Evolutionary conservation across 2,888 invertebrate genomes (phyloP).

Genomic region (Phymatocera aterrima): DNA sequence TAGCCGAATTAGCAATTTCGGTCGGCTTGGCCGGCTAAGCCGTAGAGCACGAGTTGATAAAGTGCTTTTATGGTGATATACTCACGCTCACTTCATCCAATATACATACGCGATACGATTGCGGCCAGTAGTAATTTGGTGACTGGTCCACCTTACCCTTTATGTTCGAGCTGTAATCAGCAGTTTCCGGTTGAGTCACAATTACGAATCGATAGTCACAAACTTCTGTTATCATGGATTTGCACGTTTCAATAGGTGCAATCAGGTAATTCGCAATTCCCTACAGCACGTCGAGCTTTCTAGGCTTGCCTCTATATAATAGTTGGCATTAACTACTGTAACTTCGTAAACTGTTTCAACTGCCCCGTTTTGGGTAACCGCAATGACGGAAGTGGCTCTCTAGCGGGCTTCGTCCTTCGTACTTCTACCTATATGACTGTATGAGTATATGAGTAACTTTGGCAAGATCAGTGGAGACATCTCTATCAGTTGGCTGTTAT

Average conservation of each 20-base stretch:
- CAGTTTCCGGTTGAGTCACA: constrained; percentile 33
- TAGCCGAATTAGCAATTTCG: too few relatives aligned
- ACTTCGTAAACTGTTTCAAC: constrained; percentile 40
- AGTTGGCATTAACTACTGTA: constrained; percentile 34
- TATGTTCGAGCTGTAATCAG: constrained; percentile 1
- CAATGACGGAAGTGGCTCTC: constrained; percentile 26
- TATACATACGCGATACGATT: background rate
- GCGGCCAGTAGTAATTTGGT: constrained; percentile 7
- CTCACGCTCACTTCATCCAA: background rate
- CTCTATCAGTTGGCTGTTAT: constrained; percentile 11
- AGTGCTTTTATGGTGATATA: background rate
- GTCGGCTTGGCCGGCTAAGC: too few relatives aligned
- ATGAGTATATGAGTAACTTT: background rate
- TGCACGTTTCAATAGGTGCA: constrained; percentile 42
- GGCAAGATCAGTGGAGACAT: background rate
- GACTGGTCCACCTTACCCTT: background rate
- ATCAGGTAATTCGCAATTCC: constrained; percentile 33
- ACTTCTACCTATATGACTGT: background rate
- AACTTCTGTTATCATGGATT: constrained; percentile 40
- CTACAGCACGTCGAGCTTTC: background rate
- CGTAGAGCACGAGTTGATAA: too few relatives aligned
- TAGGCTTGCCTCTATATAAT: constrained; percentile 31
- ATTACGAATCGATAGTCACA: constrained; percentile 36
- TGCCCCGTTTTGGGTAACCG: constrained; percentile 32
- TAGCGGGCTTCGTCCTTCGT: background rate